A percentile compares a stretch with the other conserved stretches of the same genome.
phyloP scores from a whole-genome alignment of 2,113 vertebrate species.

The Chlorodrepanis virens region DNA sequence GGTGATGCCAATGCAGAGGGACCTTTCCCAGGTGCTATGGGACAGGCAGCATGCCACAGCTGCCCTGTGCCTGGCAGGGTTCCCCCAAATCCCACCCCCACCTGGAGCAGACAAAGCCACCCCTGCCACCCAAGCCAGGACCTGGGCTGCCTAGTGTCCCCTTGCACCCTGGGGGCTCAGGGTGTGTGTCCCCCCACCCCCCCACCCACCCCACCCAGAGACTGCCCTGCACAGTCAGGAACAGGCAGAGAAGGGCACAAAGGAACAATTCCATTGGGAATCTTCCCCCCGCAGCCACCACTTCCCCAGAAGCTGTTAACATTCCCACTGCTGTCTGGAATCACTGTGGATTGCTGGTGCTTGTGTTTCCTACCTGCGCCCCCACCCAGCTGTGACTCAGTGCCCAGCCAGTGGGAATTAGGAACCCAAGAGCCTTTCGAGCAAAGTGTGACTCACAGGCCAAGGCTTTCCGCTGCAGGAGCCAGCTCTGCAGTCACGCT shows the following conservation, averaged over 20 bases:
- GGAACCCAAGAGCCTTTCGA: constrained; percentile 32
- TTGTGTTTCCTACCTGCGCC: constrained; percentile 17
- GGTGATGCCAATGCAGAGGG: accelerated
- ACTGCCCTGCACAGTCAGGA: neutral
- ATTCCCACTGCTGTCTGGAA: neutral
- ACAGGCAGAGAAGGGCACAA: neutral
- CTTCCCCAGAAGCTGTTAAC: neutral
- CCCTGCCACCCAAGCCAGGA: accelerated
- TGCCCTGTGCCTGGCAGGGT: neutral
- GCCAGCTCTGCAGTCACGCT: neutral
- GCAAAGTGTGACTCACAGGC: constrained; percentile 49
- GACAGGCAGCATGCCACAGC: neutral
- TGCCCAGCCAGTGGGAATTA: neutral
- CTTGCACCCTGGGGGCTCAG: neutral
- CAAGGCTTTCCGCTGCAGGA: neutral
- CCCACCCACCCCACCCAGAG: accelerated
- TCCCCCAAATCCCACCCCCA: neutral
- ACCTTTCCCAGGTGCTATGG: no score
- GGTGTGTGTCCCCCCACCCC: no score
- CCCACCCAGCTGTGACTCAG: constrained; percentile 61
- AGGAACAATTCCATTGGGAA: neutral
- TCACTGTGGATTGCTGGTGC: neutral
- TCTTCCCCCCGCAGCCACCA: neutral
- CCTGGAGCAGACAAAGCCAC: neutral
- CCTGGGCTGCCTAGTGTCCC: neutral